Conservation (phyloP, 2,888 invertebrate genomes). For the Deilephila porcellus region DNA sequence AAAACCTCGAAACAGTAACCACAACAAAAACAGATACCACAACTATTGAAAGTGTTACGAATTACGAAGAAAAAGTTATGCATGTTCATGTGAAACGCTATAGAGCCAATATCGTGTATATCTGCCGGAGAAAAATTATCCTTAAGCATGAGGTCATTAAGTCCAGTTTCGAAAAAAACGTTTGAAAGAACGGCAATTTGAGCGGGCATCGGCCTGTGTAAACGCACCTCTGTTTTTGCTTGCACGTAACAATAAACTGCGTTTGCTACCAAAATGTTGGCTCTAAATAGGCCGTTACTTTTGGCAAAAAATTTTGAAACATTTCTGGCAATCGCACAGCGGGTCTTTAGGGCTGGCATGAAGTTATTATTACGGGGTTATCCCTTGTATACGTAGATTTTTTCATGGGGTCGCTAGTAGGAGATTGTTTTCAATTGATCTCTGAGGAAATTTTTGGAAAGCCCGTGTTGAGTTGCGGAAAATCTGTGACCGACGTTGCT, state of each 20-base stretch:
- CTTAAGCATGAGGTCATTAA: slow-evolving; percentile 31
- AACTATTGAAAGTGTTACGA: slow-evolving; percentile 35
- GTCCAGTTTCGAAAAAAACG: slow-evolving; percentile 34
- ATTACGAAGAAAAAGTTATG: slow-evolving; percentile 31
- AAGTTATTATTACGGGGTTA: no score
- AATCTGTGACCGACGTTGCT: no score
- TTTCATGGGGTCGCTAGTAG: no score
- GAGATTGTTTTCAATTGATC: no score
- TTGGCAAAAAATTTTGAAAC: slow-evolving; percentile 52
- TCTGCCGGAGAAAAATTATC: slow-evolving; percentile 22
- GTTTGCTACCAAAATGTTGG: slow-evolving; percentile 49
- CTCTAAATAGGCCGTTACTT: slow-evolving; percentile 57
- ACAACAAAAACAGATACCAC: slow-evolving; percentile 4
- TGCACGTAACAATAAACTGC: slow-evolving; percentile 50
- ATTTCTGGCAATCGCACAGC: slow-evolving; percentile 33
- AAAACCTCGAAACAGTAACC: neutral
- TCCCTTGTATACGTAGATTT: no score
- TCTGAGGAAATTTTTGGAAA: no score
- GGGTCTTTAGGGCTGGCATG: slow-evolving; percentile 6
- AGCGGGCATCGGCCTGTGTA: slow-evolving; percentile 46
- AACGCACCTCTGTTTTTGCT: slow-evolving; percentile 51
- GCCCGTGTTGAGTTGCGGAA: no score
- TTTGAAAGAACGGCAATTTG: slow-evolving; percentile 39
- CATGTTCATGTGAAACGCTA: slow-evolving; percentile 1
- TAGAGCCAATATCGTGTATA: neutral